Base-by-base conservation (phyloP, 2,888 invertebrate genomes). In the Rhagophthalmus giganteus region DNA sequence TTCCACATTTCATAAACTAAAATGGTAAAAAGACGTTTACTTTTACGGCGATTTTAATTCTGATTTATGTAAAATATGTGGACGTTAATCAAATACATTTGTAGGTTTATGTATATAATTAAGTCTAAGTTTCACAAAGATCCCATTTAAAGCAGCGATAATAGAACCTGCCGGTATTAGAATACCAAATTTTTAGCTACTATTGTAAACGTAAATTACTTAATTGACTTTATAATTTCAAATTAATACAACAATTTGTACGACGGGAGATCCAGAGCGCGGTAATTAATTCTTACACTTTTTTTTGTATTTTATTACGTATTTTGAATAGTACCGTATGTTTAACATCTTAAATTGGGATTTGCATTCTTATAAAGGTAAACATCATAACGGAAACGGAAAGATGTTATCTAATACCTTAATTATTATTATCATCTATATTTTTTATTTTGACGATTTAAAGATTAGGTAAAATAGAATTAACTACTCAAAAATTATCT, bases 21-120 rank as follows among this genome's bases (percentile, higher is more conserved):
- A 28, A 39, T 39, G 20, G 25, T 1, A 25, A 26, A 37, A 25
- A 37, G 9, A 37, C 25, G 24, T 37, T 37, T 37, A 26, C 25
- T 25, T 37, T 37, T 37, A 37, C 26, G 9, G 25, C 14, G 25
- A 25, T 6, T 25, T 1, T 37, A 25, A 37, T 8, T 7, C 26
- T 25, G 37, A 37, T 37, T 37, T 37, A 25, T 37, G 37, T 37
- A 26, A 37, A 37, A 37, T 37, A 37, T 37, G 24, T 11, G 9
- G 13, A 8, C 14, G 13, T 13, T 24, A 11, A 12, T 35, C 11
- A 35, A 25, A 25, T 35, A 12, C n/a, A 7, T 14, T 11, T 28
- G n/a, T 28, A 14, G 3, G n/a, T 14, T 14, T 16, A 33, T 33
- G 33, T 16, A 33, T n/a, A n/a, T 14, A 33, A 33, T 33, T 33